Conservation (phyloP, 2,888 invertebrate species). For the Margaritifera margaritifera region DNA sequence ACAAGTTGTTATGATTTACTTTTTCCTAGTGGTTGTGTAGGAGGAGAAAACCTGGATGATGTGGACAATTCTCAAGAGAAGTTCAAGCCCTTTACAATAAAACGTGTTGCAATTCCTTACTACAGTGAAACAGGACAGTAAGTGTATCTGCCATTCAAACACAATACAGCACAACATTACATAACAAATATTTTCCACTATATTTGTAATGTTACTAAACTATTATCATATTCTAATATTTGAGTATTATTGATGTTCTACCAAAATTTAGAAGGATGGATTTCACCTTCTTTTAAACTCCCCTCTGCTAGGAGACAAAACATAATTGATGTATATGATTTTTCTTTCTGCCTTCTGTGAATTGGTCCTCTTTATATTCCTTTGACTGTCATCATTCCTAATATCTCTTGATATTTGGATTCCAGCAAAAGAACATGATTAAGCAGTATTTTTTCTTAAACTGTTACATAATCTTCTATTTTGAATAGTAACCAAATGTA, state of each 20-base stretch:
- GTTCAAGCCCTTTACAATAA: conserved; percentile 63
- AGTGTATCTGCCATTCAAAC: conserved; percentile 32
- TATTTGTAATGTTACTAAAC: neutral
- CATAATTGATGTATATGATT: too few relatives aligned
- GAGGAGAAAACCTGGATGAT: conserved; percentile 64
- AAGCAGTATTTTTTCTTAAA: neutral
- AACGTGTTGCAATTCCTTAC: conserved; percentile 60
- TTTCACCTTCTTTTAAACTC: neutral
- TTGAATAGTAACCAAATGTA: too few relatives aligned
- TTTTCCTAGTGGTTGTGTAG: conserved; percentile 62
- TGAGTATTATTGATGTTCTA: neutral
- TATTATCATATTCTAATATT: neutral
- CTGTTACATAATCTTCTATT: neutral
- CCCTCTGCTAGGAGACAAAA: too few relatives aligned
- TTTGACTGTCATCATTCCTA: too few relatives aligned
- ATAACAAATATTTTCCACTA: neutral
- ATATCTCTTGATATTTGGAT: too few relatives aligned
- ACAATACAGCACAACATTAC: neutral
- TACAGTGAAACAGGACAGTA: conserved; percentile 68
- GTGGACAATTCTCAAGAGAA: conserved; percentile 62
- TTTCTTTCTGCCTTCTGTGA: too few relatives aligned
- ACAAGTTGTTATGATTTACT: too few relatives aligned
- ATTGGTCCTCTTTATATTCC: too few relatives aligned
- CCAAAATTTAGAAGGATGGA: neutral
- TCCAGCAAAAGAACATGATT: neutral